phyloP scores from a whole-genome alignment of 30 jellyfish, hydroid and myxozoan genomes.

The Sanderia malayensis region DNA sequence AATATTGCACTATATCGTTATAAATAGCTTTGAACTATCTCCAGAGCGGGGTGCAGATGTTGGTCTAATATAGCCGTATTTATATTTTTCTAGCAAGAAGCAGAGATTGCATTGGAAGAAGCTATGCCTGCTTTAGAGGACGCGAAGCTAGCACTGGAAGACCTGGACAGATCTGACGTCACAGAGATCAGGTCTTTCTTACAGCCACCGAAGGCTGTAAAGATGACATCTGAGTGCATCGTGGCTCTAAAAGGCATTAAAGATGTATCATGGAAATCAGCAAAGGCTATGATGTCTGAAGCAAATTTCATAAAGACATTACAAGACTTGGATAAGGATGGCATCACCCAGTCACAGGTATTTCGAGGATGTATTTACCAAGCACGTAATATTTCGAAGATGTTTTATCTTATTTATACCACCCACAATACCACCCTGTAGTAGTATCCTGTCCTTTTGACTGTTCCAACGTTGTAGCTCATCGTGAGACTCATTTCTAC shows the following conservation, averaged over 20 bases:
- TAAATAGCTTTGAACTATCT: no score
- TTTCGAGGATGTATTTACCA: no score
- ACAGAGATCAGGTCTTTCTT: conserved; percentile 97
- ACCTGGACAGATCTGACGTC: conserved; percentile 92
- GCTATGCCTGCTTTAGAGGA: conserved; percentile 97
- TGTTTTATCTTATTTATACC: no score
- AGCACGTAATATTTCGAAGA: no score
- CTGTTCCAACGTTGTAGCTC: no score
- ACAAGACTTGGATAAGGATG: conserved; percentile 96
- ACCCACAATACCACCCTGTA: no score
- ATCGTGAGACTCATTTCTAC: no score
- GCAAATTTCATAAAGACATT: conserved; percentile 72
- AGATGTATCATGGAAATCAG: conserved; percentile 92
- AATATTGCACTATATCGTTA: no score
- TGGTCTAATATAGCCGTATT: no score
- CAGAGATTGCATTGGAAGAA: conserved; percentile 93
- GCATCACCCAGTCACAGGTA: conserved; percentile 84
- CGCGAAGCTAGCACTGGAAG: conserved; percentile 89
- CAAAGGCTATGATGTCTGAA: conserved; percentile 96
- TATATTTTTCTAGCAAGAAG: conserved; percentile 68
- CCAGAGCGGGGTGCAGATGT: no score
- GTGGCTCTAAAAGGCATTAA: conserved; percentile 89
- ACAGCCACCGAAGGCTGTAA: conserved; percentile 96
- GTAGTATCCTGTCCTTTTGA: no score
- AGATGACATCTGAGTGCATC: conserved; percentile 87